Base-by-base conservation (phyloP, 2,113 vertebrate species). In the Hylia prasina region DNA sequence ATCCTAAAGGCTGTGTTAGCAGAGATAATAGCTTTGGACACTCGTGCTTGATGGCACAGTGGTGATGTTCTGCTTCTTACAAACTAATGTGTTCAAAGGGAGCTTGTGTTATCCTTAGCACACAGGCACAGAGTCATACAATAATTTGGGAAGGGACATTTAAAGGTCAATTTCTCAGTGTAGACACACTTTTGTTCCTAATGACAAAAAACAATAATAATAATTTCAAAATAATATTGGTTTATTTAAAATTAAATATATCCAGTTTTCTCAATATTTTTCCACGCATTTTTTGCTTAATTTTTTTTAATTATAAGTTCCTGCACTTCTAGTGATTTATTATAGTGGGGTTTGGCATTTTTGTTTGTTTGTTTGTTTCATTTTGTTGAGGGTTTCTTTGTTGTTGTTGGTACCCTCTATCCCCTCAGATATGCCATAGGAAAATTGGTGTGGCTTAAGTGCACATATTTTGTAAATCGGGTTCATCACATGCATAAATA, bases 31-130 rank as follows among this genome's bases (percentile, higher is more conserved):
- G 17, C 37, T 61, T 35, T 51, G 60, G 40, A 70, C 21, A 17
- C 14, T 61, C 16, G 2, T 10, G 21, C 21, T 47, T 51, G 48
- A 65, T 30, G 45, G 21, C 7, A 30, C 1, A 1, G 50, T 9
- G 27, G 6, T 44, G n/a, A 0, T 73, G 28, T 15, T 60, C 44
- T 54, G 44, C 45, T 58, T 30, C 20, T 79, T 33, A 7, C 5
- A 23, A 44, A 31, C 10, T 2, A 21, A 39, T 0, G 0, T 50
- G 35, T 20, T 58, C 35, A 75, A 57, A 82, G 23, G 20, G 23
- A 79, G 25, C 13, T 53, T 40, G 9, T 30, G 51, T 65, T 79
- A 53, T 25, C n/a, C 18, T 69, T 39, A 58, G 35, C 30, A 31
- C 22, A 4, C 8, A 47, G 48, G 17, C 39, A 56, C 3, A 31